These are phyloP conservation scores for Choristoneura rosaceana DNA, from an alignment of 2,888 invertebrate genomes.

Conservation along the genomic window DNA sequence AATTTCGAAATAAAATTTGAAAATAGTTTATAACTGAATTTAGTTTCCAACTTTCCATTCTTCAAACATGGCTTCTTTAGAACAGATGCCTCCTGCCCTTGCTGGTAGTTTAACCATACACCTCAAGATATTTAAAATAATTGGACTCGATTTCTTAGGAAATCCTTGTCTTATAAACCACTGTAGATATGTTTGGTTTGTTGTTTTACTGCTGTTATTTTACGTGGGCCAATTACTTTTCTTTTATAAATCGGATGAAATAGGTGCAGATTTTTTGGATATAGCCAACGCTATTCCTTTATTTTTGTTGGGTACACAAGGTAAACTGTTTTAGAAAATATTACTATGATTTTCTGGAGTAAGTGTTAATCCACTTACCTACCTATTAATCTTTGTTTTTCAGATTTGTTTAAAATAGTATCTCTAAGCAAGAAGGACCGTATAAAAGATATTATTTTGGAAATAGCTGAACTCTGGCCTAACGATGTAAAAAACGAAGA, in stretches of 20 bases:
- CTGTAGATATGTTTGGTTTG: constrained; percentile 35
- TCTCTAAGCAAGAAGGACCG: constrained; percentile 44
- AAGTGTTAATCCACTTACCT: no score
- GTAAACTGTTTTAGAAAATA: constrained; percentile 42
- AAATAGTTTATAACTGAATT: no score
- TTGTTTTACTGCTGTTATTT: constrained; percentile 36
- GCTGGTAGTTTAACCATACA: constrained; percentile 45
- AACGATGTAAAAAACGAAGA: constrained; percentile 25
- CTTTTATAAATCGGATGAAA: constrained; percentile 42
- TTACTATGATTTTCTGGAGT: background rate
- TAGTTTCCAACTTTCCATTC: background rate
- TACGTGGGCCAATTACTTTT: constrained; percentile 44
- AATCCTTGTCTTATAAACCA: constrained; percentile 38
- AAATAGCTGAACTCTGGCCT: constrained; percentile 49
- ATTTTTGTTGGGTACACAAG: constrained; percentile 44
- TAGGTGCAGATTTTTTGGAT: constrained; percentile 47
- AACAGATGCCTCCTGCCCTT: constrained; percentile 22
- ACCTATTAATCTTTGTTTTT: constrained; percentile 18
- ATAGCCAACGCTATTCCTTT: constrained; percentile 46
- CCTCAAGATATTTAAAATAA: constrained; percentile 43
- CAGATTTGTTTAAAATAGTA: constrained; percentile 49
- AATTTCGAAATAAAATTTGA: background rate
- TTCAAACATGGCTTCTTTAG: constrained; percentile 19
- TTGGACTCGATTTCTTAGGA: constrained; percentile 48
- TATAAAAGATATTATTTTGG: constrained; percentile 45